Conservation (phyloP, 1,140 invertebrate genomes). For the Cepaea nemoralis region DNA sequence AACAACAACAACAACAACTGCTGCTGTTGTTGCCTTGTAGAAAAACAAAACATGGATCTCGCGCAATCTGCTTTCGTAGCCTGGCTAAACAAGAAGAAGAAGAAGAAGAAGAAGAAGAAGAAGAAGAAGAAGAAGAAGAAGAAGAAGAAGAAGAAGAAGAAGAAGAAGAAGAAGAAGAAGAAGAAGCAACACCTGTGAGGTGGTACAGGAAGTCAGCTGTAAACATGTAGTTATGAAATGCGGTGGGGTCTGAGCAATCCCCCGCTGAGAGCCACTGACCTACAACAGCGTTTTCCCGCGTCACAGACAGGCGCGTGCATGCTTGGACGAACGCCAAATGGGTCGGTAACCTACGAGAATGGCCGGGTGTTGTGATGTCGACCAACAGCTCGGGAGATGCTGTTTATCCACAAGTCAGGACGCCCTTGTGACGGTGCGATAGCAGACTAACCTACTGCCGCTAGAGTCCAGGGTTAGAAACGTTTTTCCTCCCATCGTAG, state of each 20-base stretch:
- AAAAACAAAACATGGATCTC: no score
- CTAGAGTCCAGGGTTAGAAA: no score
- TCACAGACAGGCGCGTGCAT: neutral
- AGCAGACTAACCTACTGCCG: no score
- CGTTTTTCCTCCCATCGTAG: no score
- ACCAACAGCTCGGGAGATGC: neutral
- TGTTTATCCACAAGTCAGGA: no score
- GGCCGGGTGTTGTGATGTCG: neutral
- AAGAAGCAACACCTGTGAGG: neutral
- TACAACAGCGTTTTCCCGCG: neutral
- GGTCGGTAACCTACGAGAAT: neutral
- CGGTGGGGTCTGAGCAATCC: no score
- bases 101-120: constrained; percentile 15
- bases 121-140: constrained; percentile 2
- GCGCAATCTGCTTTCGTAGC: no score
- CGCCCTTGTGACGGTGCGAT: no score
- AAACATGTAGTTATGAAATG: no score
- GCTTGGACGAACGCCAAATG: neutral
- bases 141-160: neutral
- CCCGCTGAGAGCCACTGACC: neutral
- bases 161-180: neutral
- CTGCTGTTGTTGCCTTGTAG: no score
- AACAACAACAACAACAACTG: no score
- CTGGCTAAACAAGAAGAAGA: neutral
- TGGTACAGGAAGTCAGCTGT: neutral